Conservation (phyloP, 2,113 vertebrate species). For the Passer domesticus region DNA sequence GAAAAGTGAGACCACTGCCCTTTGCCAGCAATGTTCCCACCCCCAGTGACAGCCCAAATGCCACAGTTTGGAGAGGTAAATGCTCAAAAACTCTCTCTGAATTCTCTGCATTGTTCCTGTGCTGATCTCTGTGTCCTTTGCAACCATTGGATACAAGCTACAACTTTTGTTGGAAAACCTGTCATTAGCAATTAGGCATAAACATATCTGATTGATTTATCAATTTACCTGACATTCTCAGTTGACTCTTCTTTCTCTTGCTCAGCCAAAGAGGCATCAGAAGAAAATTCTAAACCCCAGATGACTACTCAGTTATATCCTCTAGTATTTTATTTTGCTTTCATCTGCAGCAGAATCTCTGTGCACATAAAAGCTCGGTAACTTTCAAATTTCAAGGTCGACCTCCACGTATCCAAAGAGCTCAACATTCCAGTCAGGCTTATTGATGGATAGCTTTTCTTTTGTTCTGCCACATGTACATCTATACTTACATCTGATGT, state of each 20-base stretch:
- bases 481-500: not conserved
- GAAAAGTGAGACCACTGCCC: not conserved
- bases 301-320: not conserved
- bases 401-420: not conserved
- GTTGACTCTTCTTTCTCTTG: not conserved
- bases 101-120: not conserved
- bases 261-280: not conserved
- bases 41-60: not conserved
- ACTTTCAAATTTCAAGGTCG: not conserved
- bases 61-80: accelerated
- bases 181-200: not conserved
- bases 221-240: not conserved
- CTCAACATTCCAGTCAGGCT: not conserved
- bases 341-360: not conserved
- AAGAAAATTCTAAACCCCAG: not conserved
- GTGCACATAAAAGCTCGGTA: not conserved
- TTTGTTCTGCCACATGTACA: not conserved
- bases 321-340: not conserved
- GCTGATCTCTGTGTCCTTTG: not conserved
- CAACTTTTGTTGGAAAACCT: not conserved
- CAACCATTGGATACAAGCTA: not conserved
- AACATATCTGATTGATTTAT: not conserved
- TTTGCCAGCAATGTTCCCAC: not conserved
- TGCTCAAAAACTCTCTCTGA: not conserved
- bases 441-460: not conserved